Evolutionary conservation across 2,888 invertebrate genomes (phyloP).

Genomic region (Catocala fraxini): DNA sequence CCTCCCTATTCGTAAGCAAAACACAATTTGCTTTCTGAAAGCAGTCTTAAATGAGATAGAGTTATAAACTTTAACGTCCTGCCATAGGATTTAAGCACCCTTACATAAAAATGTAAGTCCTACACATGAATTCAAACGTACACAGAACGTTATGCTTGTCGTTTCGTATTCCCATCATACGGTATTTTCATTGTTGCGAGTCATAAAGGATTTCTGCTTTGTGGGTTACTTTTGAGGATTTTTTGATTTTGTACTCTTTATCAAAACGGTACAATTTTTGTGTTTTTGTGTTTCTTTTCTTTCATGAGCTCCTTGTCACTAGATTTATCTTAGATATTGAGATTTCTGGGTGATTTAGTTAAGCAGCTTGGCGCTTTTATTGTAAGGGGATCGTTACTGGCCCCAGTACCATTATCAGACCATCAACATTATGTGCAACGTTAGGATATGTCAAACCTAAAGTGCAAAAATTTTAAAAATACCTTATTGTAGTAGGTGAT

Average conservation of each 20-base stretch:
- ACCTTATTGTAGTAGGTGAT: no score
- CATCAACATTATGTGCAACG: no score
- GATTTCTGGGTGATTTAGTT: no score
- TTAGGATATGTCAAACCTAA: no score
- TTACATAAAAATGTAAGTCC: conserved; percentile 13
- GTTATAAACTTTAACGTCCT: conserved; percentile 30
- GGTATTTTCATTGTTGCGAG: neutral
- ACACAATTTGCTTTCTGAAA: conserved; percentile 1
- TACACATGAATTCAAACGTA: conserved; percentile 4
- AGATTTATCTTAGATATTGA: no score
- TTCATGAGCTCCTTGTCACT: no score
- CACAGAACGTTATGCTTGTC: neutral
- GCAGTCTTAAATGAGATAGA: conserved; percentile 24
- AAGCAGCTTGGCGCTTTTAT: no score
- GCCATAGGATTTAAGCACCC: conserved; percentile 6
- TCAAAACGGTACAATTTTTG: no score
- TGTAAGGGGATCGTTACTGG: no score
- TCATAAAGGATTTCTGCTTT: neutral
- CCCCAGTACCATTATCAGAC: no score
- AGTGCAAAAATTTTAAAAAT: no score
- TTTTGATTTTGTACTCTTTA: neutral
- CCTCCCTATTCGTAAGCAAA: conserved; percentile 2
- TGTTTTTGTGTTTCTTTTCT: no score
- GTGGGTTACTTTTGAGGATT: neutral
- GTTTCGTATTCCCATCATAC: neutral